Evolutionary conservation across 2,113 vertebrate species (phyloP).

Genomic region (Hassar affinis): DNA sequence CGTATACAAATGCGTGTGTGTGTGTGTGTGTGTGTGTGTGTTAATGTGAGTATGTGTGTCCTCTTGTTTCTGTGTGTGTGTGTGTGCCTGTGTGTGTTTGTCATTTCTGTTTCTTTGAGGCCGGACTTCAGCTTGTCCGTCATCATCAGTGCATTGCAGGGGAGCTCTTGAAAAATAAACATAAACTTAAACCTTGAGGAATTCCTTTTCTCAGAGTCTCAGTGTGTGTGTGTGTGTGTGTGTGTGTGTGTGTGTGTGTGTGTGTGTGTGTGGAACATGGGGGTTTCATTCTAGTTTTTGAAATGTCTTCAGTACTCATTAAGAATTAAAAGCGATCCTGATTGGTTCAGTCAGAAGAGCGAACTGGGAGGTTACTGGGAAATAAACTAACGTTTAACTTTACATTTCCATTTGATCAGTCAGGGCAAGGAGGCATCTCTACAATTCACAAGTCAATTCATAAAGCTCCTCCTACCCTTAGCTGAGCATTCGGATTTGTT

Average conservation of each 20-base stretch:
- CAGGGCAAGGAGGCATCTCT: neutral
- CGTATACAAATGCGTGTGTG: conserved; percentile 50
- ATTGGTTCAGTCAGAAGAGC: neutral
- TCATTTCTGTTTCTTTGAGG: conserved; percentile 57
- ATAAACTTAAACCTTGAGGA: conserved; percentile 52
- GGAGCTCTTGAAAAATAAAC: conserved; percentile 64
- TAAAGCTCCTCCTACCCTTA: neutral
- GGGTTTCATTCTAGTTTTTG: neutral
- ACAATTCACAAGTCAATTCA: neutral
- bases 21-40: conserved; percentile 19
- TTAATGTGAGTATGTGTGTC: conserved; percentile 19
- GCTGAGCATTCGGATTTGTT: neutral
- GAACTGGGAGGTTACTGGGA: neutral
- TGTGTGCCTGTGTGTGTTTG: conserved; percentile 46
- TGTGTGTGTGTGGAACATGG: neutral
- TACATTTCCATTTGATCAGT: neutral
- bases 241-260: conserved; percentile 16
- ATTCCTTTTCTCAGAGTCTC: conserved; percentile 54
- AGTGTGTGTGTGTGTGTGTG: conserved; percentile 23
- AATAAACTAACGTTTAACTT: neutral
- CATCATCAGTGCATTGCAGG: conserved; percentile 51
- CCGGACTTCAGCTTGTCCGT: conserved; percentile 58
- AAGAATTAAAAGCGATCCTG: neutral
- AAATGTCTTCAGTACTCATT: neutral
- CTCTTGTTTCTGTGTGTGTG: neutral